Evolutionary conservation across 2,113 vertebrate species (phyloP).

Genomic region (Cervus canadensis): DNA sequence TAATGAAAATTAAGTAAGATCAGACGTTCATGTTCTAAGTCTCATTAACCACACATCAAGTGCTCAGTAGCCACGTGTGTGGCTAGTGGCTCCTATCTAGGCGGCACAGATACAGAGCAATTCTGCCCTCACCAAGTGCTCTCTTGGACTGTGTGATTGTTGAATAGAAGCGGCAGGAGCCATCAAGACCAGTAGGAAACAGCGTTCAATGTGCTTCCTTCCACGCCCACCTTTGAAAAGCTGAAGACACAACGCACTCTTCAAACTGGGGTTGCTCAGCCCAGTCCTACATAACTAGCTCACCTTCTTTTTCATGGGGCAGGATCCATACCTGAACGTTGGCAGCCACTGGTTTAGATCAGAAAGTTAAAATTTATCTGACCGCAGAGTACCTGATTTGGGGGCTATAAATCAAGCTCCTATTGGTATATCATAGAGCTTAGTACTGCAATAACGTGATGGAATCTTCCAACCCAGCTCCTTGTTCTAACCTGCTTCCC

Average conservation of each 20-base stretch:
- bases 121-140: too few relatives aligned
- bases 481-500: neutral
- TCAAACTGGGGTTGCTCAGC: neutral
- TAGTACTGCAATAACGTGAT: neutral
- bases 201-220: neutral
- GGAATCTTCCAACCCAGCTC: neutral
- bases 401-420: neutral
- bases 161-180: neutral
- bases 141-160: fast-evolving
- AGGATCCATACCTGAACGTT: neutral
- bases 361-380: neutral
- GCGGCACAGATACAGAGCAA: fast-evolving
- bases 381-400: neutral
- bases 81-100: neutral
- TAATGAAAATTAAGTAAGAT: conserved; percentile 28
- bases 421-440: neutral
- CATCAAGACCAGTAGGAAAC: neutral
- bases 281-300: too few relatives aligned
- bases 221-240: fast-evolving
- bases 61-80: neutral
- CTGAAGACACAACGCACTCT: neutral
- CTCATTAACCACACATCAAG: neutral
- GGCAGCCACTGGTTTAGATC: neutral
- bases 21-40: neutral
- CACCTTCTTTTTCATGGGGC: neutral